phyloP scores from a whole-genome alignment of 2,888 invertebrate species.

The Hanleya hanleyi region DNA sequence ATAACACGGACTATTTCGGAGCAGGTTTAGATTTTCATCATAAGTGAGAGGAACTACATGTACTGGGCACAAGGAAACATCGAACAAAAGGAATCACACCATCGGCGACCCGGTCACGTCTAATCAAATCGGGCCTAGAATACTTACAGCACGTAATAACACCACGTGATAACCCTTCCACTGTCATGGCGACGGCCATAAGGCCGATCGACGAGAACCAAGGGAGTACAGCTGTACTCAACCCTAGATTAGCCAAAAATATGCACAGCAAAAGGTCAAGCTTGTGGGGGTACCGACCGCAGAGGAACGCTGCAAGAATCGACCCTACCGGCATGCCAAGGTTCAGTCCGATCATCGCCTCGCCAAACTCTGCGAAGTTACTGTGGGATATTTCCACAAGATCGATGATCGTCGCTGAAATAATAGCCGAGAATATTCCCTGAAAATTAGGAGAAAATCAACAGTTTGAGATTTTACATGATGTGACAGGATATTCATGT shows the following conservation, averaged over 20 bases:
- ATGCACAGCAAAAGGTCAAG: not conserved
- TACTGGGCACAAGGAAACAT: no score
- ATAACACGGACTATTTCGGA: no score
- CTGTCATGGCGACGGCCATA: not conserved
- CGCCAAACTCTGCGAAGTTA: not conserved
- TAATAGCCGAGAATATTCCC: not conserved
- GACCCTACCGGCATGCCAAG: not conserved
- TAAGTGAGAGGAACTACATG: no score
- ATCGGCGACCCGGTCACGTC: no score
- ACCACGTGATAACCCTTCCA: not conserved
- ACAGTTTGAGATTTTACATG: no score
- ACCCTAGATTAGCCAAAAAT: not conserved
- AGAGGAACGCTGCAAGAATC: not conserved
- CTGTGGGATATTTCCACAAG: not conserved
- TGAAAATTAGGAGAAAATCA: not conserved
- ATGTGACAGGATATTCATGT: no score
- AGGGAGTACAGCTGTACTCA: not conserved
- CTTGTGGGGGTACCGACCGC: not conserved
- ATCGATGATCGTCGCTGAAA: not conserved
- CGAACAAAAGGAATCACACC: no score
- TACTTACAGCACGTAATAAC: conserved; percentile 3
- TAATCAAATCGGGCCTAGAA: no score
- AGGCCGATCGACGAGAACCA: not conserved
- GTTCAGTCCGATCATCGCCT: not conserved
- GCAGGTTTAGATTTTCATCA: no score